These are phyloP conservation scores for Scaptomyza montana DNA, from an alignment of 1,140 invertebrate genomes.

Conservation along the genomic window DNA sequence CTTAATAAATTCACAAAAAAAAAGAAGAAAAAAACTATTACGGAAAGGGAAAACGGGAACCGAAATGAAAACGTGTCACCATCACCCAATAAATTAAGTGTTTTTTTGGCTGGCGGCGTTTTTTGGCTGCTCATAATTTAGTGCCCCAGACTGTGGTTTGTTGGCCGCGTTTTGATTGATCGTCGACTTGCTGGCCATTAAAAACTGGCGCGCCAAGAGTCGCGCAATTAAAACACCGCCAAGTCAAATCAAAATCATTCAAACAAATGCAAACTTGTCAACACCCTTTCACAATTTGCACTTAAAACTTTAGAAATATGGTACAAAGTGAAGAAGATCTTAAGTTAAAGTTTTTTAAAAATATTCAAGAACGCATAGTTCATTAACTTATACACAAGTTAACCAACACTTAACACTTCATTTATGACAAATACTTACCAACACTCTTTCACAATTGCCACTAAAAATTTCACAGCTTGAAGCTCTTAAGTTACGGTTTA, in stretches of 20 bases:
- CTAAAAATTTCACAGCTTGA: too few species aligned
- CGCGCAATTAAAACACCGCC: constrained; percentile 64
- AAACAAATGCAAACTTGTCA: not conserved
- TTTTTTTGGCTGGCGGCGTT: constrained; percentile 34
- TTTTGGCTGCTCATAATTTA: constrained; percentile 34
- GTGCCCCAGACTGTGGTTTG: constrained; percentile 37
- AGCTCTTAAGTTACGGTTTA: too few species aligned
- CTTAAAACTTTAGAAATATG: too few species aligned
- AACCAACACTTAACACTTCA: too few species aligned
- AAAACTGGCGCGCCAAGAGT: constrained; percentile 67
- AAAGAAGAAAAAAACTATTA: constrained; percentile 12
- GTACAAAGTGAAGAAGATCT: too few species aligned
- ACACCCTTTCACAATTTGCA: constrained; percentile 1
- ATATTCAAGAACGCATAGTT: too few species aligned
- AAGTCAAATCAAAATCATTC: constrained; percentile 14
- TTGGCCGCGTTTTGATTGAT: constrained; percentile 62
- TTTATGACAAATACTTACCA: too few species aligned
- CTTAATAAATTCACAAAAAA: constrained; percentile 1
- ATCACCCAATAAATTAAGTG: constrained; percentile 58
- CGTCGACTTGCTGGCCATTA: constrained; percentile 72
- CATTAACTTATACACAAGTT: too few species aligned
- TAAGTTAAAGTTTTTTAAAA: too few species aligned
- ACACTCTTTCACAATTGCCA: too few species aligned
- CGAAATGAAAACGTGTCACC: constrained; percentile 45
- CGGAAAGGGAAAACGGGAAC: constrained; percentile 13